Conservation (phyloP, 1,140 invertebrate species). For the Drosophila parabipectinata region DNA sequence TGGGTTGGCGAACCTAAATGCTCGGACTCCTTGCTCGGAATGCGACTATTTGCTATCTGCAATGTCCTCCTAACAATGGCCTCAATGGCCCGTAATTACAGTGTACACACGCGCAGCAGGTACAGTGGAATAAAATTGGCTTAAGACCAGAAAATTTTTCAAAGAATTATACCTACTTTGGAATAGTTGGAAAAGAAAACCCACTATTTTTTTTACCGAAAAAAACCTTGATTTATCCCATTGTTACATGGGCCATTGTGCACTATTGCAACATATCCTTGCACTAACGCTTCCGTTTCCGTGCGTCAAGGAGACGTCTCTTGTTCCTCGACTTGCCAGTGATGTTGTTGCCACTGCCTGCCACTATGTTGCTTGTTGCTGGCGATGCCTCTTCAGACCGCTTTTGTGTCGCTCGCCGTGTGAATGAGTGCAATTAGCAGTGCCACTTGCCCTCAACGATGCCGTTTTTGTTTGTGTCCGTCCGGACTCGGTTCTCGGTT, state of each 20-base stretch:
- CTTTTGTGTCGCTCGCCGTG: slow-evolving; percentile 66
- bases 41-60: slow-evolving; percentile 59
- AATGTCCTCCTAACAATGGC: slow-evolving; percentile 65
- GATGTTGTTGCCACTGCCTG: slow-evolving; percentile 6
- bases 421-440: slow-evolving; percentile 80
- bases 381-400: slow-evolving; percentile 52
- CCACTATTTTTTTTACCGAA: not conserved
- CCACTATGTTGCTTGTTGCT: slow-evolving; percentile 19
- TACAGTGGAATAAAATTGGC: slow-evolving; percentile 8
- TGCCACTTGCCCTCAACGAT: slow-evolving; percentile 64
- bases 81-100: slow-evolving; percentile 74
- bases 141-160: too few relatives aligned
- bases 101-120: slow-evolving; percentile 31
- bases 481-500: not conserved
- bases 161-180: too few relatives aligned
- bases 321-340: slow-evolving; percentile 18
- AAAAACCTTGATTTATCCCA: not conserved
- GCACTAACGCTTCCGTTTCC: slow-evolving; percentile 81
- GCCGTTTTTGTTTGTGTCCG: slow-evolving; percentile 55
- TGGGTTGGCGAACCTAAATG: slow-evolving; percentile 5
- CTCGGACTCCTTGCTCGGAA: slow-evolving; percentile 19
- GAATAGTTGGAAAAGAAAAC: too few relatives aligned
- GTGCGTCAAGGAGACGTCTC: slow-evolving; percentile 64
- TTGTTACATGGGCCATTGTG: slow-evolving; percentile 38
- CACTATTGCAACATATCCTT: slow-evolving; percentile 70